Conservation (phyloP, 2,797 vertebrate species). For the Cygnus olor region DNA sequence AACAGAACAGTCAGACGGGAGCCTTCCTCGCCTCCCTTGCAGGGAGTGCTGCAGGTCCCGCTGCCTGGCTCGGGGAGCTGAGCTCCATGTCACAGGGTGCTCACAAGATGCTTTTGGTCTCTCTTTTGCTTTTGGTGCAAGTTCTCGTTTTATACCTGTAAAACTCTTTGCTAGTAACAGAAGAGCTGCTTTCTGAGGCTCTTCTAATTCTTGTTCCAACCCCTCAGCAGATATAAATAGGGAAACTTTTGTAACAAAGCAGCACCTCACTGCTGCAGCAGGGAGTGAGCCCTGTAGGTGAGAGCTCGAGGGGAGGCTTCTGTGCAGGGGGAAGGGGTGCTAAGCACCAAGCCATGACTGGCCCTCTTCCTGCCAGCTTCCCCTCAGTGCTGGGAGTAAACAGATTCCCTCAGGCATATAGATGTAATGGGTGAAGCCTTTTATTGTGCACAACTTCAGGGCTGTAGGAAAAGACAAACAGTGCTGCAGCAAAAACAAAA, state of each 20-base stretch:
- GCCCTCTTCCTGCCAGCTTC: background rate
- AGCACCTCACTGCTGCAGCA: background rate
- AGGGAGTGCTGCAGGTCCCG: background rate
- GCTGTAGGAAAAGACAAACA: background rate
- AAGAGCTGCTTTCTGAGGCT: background rate
- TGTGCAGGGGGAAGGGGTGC: fast-evolving
- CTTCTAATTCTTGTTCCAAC: background rate
- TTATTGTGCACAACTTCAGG: background rate
- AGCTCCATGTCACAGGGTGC: background rate
- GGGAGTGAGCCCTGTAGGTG: fast-evolving
- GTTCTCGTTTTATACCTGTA: background rate
- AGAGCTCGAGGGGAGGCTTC: background rate
- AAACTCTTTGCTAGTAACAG: fast-evolving
- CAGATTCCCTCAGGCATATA: background rate
- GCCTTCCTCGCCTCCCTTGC: background rate
- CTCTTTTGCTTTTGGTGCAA: background rate
- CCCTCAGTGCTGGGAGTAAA: background rate
- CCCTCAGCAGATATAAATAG: fast-evolving
- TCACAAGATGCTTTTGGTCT: fast-evolving
- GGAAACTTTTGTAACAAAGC: fast-evolving
- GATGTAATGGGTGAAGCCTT: fast-evolving
- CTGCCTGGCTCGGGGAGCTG: background rate
- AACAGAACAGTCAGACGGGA: fast-evolving
- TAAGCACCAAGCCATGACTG: background rate
- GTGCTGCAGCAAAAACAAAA: too few relatives aligned